Evolutionary conservation across 1,140 invertebrate species (phyloP).

Genomic region (Mylabris phalerata): DNA sequence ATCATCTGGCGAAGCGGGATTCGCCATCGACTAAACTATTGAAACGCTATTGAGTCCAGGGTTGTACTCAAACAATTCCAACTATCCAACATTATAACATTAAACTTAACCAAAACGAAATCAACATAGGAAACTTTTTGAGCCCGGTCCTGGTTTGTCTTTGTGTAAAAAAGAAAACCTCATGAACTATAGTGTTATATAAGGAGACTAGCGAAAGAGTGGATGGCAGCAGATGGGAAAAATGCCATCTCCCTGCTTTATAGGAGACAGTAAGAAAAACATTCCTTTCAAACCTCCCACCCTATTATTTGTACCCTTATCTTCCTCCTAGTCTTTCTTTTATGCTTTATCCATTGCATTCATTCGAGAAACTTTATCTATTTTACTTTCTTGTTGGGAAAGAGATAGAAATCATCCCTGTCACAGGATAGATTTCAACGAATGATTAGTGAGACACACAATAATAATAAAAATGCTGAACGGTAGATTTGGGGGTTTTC

Average conservation of each 20-base stretch:
- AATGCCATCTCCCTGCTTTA: constrained; percentile 20
- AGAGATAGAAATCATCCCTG: neutral
- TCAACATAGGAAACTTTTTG: neutral
- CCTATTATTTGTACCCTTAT: neutral
- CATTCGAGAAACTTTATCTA: constrained; percentile 2
- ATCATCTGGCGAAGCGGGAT: constrained; percentile 26
- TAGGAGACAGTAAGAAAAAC: constrained; percentile 18
- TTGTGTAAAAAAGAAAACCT: constrained; percentile 7
- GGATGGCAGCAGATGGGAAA: constrained; percentile 24
- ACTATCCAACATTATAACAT: neutral
- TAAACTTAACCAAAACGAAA: constrained; percentile 4
- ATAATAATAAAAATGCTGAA: constrained; percentile 16
- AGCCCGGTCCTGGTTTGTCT: constrained; percentile 10
- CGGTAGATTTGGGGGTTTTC: no score
- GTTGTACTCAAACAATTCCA: constrained; percentile 3
- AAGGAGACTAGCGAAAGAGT: constrained; percentile 9
- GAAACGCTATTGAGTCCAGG: constrained; percentile 26
- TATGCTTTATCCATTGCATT: no score
- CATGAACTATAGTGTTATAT: constrained; percentile 21
- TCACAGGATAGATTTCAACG: constrained; percentile 12
- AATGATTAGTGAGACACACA: constrained; percentile 18
- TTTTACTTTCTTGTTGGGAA: neutral
- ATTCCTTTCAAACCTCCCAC: constrained; percentile 6
- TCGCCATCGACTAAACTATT: constrained; percentile 23
- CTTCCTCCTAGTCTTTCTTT: no score